Base-by-base conservation (phyloP, 2,888 invertebrate genomes). In the Euzetes globulus region DNA sequence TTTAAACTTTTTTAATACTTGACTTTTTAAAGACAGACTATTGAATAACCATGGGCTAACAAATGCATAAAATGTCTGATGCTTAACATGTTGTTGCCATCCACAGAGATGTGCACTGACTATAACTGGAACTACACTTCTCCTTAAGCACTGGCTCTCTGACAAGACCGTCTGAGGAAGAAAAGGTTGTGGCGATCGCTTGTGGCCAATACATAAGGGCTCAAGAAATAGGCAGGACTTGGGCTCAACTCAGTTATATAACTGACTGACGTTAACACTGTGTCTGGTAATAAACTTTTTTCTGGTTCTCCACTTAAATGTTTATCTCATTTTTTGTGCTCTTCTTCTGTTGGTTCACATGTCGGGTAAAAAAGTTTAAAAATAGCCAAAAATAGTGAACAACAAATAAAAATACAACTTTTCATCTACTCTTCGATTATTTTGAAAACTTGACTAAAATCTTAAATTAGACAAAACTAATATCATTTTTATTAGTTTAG, bases 201-300 rank as follows among this genome's bases (percentile, higher is more conserved):
- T 70, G 70, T 70, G 70, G 47, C 63, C 70, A 70, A 70, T 70
- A 22, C 70, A 70, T 70, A 70, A 70, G 70, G 70, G 70, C 70
- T 70, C 70, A 70, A 70, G 47, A 70, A 70, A 70, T 47, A 70
- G 70, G 45, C 41, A 47, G 70, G 47, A 45, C 47, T 70, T 22
- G 70, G 70, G 19, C 63, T 63, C 25, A 33, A 63, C 45, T 45
- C 70, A 41, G 70, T 70, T 70, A 70, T 70, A 70, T 70, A 70
- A 70, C 70, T 70, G 70, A 41, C 13, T 19, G 11, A n/a, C 19
- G 13, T 33, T 25, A 17, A 63, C n/a, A 17, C 17, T 63, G 33
- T 45, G 68, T 68, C 68, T 68, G 70, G 47, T 70, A 70, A 70
- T 70, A 70, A 70, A 70, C 45, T 65, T 65, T 63, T 33, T 37